Evolutionary conservation across 2,888 invertebrate genomes (phyloP), one percentile per base, ranked within the genome.

Genomic region (Pherbina coryleti): DNA sequence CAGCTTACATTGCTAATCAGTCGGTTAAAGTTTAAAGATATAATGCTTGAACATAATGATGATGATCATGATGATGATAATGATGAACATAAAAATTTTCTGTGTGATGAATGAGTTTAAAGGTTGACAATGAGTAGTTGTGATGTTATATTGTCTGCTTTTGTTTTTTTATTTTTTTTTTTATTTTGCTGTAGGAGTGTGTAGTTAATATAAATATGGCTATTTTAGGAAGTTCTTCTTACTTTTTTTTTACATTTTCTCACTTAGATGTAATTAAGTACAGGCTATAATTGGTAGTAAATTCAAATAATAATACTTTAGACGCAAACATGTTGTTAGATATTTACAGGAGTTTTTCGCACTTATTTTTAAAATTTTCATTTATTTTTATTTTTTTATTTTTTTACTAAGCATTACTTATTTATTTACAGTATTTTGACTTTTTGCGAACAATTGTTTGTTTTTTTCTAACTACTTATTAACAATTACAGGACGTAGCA

Each of bases 181-280:
- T 5, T 60, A 11, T 37, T 5, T 8, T 5, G 62, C 17, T 62
- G 28, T 37, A 8, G 17, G 7, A 5, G 14, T 28, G n/a, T 37
- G 66, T 31, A 66, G n/a, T 66, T 75, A 49, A 19, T 28, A 53
- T 66, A 62, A 71, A 77, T 77, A 77, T 77, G 77, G 77, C 77
- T 77, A 73, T 60, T 67, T 57, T 78, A 51, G 57, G 69, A 74
- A 74, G 53, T 74, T 67, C 19, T n/a, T 62, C 44, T 51, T n/a
- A 17, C 51, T 31, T 64, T 19, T 37, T 28, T 8, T 25, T 17
- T 28, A 11, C 9, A 2, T 2, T 17, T 22, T 64, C 34, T 71
- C 34, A 17, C 37, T 64, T 64, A 57, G n/a, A 28, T 60, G 37
- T 28, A 34, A 75, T 69, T 77, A 72, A 64, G 72, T 77, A 77